Percentiles rank a stretch among this genome's conserved stretches.
Evolutionary conservation across 1,140 invertebrate genomes (phyloP).

Genomic region (Portunus trituberculatus): DNA sequence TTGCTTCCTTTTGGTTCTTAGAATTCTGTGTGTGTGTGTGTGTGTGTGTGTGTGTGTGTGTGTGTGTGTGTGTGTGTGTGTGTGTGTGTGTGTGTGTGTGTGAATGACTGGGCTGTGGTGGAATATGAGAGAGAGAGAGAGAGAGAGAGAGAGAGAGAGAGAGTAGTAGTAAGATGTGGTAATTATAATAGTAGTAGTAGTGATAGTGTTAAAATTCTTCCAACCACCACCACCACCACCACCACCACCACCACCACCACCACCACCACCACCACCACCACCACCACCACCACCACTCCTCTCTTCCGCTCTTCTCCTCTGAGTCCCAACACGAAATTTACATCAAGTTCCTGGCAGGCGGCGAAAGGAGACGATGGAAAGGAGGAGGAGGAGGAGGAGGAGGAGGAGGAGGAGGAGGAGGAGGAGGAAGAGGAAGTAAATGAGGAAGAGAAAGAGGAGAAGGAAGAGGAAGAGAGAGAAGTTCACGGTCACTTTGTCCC

Average conservation of each 20-base stretch:
- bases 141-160: background rate
- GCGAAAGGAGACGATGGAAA: background rate
- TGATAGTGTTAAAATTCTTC: too few relatives aligned
- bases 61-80: too few relatives aligned
- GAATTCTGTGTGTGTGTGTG: background rate
- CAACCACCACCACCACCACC: too few relatives aligned
- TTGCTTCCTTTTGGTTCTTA: background rate
- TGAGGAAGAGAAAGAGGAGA: background rate
- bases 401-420: background rate
- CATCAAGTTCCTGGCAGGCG: background rate
- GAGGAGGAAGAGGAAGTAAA: background rate
- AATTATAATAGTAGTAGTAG: too few relatives aligned
- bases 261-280: too few relatives aligned
- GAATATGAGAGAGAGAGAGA: background rate
- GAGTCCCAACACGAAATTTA: conserved; percentile 14
- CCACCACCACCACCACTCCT: background rate
- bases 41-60: too few relatives aligned
- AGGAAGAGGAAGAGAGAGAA: background rate
- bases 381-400: background rate
- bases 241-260: too few relatives aligned
- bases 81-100: too few relatives aligned
- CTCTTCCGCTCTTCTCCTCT: background rate
- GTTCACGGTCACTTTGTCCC: conserved; percentile 2
- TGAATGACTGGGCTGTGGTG: background rate
- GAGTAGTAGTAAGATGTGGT: background rate